phyloP scores from a whole-genome alignment of 1,140 invertebrate species.

The Drosophila pectinifera region DNA sequence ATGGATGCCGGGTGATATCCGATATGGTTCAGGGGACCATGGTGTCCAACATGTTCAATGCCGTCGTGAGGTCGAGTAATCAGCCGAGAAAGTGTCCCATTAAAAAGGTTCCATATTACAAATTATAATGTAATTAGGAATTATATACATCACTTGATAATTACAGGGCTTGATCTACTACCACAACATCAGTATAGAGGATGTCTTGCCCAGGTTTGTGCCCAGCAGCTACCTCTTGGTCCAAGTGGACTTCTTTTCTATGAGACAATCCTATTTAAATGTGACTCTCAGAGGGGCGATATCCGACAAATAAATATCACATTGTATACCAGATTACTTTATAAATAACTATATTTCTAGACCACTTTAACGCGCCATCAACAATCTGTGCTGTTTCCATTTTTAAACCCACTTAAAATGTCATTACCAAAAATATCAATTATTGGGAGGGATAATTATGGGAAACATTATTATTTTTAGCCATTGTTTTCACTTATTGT shows the following conservation, averaged over 20 bases:
- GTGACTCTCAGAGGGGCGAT: constrained; percentile 31
- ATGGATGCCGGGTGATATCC: constrained; percentile 43
- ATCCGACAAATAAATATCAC: constrained; percentile 13
- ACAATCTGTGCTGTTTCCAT: background rate
- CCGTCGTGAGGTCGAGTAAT: constrained; percentile 43
- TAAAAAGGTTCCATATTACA: constrained; percentile 20
- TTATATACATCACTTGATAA: no score
- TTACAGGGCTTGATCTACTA: constrained; percentile 46
- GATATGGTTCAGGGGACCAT: constrained; percentile 36
- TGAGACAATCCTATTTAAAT: constrained; percentile 39
- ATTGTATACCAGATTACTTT: no score
- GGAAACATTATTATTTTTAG: constrained; percentile 11
- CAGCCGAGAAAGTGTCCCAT: constrained; percentile 46
- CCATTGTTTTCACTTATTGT: constrained; percentile 14
- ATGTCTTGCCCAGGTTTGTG: constrained; percentile 41
- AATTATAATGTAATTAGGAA: no score
- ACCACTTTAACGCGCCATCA: constrained; percentile 8
- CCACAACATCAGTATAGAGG: constrained; percentile 51
- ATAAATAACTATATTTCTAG: constrained; percentile 1
- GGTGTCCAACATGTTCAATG: constrained; percentile 39
- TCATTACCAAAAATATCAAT: constrained; percentile 40
- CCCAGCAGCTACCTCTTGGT: constrained; percentile 32
- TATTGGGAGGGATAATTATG: constrained; percentile 20
- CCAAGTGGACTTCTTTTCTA: constrained; percentile 26
- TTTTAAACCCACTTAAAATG: constrained; percentile 39